Conservation (phyloP, 2,888 invertebrate genomes). For the Tanytarsus gracilentus region DNA sequence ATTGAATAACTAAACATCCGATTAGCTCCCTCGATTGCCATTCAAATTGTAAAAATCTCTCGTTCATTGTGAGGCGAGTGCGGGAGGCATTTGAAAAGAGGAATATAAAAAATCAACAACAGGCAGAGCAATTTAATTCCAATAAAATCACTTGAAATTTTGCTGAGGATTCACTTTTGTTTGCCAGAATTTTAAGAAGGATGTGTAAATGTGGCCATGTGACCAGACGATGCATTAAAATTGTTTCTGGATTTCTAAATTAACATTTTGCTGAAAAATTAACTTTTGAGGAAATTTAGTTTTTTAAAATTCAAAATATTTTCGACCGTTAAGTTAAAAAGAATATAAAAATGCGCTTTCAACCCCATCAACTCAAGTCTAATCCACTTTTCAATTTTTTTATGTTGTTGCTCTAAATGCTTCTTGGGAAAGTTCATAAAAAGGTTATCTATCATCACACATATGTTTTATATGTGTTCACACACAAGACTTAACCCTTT, state of each 20-base stretch:
- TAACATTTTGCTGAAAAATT: too few species aligned
- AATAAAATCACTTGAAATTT: constrained; percentile 29
- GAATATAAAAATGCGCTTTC: too few species aligned
- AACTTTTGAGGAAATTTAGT: too few species aligned
- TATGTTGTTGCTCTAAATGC: too few species aligned
- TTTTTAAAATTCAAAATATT: too few species aligned
- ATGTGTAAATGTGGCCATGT: too few species aligned
- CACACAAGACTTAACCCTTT: constrained; percentile 21
- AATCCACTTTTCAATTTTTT: too few species aligned
- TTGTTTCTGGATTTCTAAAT: too few species aligned
- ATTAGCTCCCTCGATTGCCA: constrained; percentile 24
- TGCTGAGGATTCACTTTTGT: not conserved
- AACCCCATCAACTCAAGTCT: not conserved
- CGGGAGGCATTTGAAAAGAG: constrained; percentile 8
- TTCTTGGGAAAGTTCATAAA: constrained; percentile 23
- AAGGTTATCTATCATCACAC: constrained; percentile 29
- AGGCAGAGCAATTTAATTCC: constrained; percentile 29
- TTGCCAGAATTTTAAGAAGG: not conserved
- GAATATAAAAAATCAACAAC: constrained; percentile 20
- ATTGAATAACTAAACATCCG: constrained; percentile 30
- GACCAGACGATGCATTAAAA: too few species aligned
- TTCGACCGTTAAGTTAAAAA: too few species aligned
- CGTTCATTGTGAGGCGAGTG: too few species aligned
- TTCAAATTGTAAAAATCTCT: not conserved
- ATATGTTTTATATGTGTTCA: constrained; percentile 27